Evolutionary conservation across 1,140 invertebrate genomes (phyloP), one percentile per base, ranked within the genome.

Genomic region (Chrysoperla carnea): DNA sequence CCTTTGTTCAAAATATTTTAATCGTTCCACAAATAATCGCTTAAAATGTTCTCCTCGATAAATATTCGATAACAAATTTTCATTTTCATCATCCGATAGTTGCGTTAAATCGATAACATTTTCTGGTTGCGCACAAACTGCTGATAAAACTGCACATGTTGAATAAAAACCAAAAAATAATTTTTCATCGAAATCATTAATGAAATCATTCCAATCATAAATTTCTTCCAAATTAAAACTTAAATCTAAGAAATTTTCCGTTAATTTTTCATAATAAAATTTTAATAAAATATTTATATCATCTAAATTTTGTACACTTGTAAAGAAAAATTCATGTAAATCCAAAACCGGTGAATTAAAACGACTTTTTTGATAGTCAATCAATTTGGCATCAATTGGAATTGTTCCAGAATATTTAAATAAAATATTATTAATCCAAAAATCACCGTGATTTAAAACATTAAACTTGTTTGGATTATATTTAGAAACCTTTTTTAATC

Each of bases 401-500:
- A 43, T 36, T n/a, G 44, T 15, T 6, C 35, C 15, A n/a, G 41
- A 33, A 29, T 48, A 45, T n/a, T 42, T 31, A 9, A 43, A 49
- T 27, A 51, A 23, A 7, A 51, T 38, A 44, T 51, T 51, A 28
- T 51, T 49, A 6, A 43, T 39, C 51, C 53, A 53, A 36, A 41
- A 48, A 40, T 54, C 53, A 8, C 53, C 51, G 35, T 54, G 53
- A 44, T 29, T 33, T 6, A 48, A 9, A 4, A 48, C 47, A 15
- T 31, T 48, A 7, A 48, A 6, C n/a, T 13, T n/a, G 8, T 41
- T 41, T 5, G 8, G 8, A 2, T 33, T 33, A 4, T 12, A 11
- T 33, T 33, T 6, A 11, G 2, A 9, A 12, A 33, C n/a, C 4
- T 33, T 6, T 4, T 9, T 33, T 11, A 33, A 11, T 33, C n/a